These are phyloP conservation scores for Nyctalus aviator DNA, from an alignment of 2,797 vertebrate genomes.

Conservation along the genomic window DNA sequence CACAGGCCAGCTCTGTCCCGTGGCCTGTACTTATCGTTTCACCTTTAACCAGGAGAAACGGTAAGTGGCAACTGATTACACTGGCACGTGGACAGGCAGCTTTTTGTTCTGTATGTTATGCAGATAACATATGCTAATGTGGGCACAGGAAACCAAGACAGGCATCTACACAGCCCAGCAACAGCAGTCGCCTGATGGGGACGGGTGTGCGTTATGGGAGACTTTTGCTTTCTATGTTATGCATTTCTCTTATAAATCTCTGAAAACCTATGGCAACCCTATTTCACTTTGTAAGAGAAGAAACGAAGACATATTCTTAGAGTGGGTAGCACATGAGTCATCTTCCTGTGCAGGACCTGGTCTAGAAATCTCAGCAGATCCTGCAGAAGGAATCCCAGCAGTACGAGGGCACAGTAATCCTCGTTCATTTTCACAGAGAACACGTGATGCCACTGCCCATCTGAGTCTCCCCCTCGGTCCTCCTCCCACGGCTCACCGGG, in stretches of 20 bases:
- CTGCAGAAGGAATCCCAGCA: conserved; percentile 3
- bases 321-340: conserved; percentile 15
- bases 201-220: not conserved
- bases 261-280: conserved; percentile 30
- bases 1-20: not conserved
- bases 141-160: not conserved
- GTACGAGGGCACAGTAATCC: not conserved
- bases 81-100: not conserved
- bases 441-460: not conserved
- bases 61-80: not conserved
- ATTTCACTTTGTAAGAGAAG: conserved; percentile 51
- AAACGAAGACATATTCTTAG: conserved; percentile 52
- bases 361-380: conserved; percentile 10
- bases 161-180: not conserved
- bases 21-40: not conserved
- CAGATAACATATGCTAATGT: not conserved
- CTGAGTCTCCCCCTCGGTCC: not conserved
- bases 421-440: not conserved
- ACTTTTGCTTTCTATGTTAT: not conserved
- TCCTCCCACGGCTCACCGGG: not conserved
- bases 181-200: not conserved
- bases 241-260: not conserved
- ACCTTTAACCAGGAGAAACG: not conserved
- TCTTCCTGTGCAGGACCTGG: not conserved
- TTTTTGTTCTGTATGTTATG: not conserved